Evolutionary conservation across 2,888 invertebrate genomes (phyloP).

Genomic region (Diarsia rubi): DNA sequence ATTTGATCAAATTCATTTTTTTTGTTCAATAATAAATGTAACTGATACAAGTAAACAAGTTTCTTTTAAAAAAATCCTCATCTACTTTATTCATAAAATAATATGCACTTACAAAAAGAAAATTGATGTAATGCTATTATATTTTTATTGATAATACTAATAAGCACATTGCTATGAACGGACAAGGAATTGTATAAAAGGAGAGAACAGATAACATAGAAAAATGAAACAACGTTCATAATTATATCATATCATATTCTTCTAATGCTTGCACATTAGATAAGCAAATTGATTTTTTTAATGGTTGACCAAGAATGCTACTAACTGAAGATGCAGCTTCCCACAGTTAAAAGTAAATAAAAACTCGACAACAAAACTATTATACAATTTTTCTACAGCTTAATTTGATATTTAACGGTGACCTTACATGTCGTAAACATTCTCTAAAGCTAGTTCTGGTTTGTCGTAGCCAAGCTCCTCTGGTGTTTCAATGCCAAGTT

Average conservation of each 20-base stretch:
- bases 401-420: slow-evolving; percentile 74
- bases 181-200: slow-evolving; percentile 61
- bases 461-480: slow-evolving; percentile 99
- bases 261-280: slow-evolving; percentile 83
- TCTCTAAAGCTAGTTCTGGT: slow-evolving; percentile 97
- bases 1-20: slow-evolving; percentile 11
- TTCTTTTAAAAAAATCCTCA: slow-evolving; percentile 39
- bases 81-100: slow-evolving; percentile 57
- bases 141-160: slow-evolving; percentile 60
- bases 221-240: slow-evolving; percentile 76
- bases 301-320: slow-evolving; percentile 76
- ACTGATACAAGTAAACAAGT: slow-evolving; percentile 48
- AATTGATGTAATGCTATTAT: slow-evolving; percentile 50
- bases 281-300: slow-evolving; percentile 75
- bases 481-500: slow-evolving; percentile 98
- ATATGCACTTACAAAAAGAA: slow-evolving; percentile 61
- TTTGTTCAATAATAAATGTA: slow-evolving; percentile 45
- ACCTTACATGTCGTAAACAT: slow-evolving; percentile 93
- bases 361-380: slow-evolving; percentile 85
- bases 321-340: slow-evolving; percentile 73
- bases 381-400: slow-evolving; percentile 87
- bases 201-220: slow-evolving; percentile 49
- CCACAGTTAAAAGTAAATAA: slow-evolving; percentile 80
- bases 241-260: slow-evolving; percentile 64
- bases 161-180: slow-evolving; percentile 55